phyloP scores from a whole-genome alignment of 2,888 invertebrate genomes.

The Electrophaes corylata region DNA sequence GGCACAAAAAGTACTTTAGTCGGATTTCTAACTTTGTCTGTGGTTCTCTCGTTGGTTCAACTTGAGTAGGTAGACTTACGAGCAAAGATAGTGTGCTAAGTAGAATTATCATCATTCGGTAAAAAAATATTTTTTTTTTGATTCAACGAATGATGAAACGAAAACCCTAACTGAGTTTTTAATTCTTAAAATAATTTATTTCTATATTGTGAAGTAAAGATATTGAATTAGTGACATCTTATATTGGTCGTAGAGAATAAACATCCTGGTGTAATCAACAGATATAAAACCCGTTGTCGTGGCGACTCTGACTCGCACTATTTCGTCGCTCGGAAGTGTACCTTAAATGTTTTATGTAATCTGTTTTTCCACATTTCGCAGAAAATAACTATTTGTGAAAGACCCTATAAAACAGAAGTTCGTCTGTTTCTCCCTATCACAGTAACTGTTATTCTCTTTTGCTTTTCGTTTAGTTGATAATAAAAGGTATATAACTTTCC shows the following conservation, averaged over 20 bases:
- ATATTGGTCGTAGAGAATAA: conserved; percentile 3
- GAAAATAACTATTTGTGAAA: conserved; percentile 39
- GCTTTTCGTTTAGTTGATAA: conserved; percentile 41
- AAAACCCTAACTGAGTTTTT: too few relatives aligned
- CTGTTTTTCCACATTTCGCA: conserved; percentile 38
- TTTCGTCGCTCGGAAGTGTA: conserved; percentile 9
- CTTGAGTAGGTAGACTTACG: conserved; percentile 7
- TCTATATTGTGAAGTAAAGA: too few relatives aligned
- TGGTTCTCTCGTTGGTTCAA: conserved; percentile 13
- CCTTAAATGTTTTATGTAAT: conserved; percentile 37
- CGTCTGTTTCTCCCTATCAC: conserved; percentile 32
- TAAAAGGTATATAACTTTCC: conserved; percentile 37
- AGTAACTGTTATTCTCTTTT: conserved; percentile 38
- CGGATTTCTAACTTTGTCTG: conserved; percentile 23
- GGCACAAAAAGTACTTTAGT: conserved; percentile 31
- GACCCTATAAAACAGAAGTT: conserved; percentile 42
- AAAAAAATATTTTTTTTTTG: too few relatives aligned
- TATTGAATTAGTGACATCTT: conserved; percentile 1
- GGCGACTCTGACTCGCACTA: not conserved
- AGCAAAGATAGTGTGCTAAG: not conserved
- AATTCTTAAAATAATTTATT: too few relatives aligned
- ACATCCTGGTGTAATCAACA: not conserved
- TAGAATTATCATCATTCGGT: too few relatives aligned
- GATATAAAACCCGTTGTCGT: not conserved
- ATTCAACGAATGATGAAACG: too few relatives aligned